phyloP scores from a whole-genome alignment of 2,888 invertebrate genomes.

The Nemotelus pantherinus region DNA sequence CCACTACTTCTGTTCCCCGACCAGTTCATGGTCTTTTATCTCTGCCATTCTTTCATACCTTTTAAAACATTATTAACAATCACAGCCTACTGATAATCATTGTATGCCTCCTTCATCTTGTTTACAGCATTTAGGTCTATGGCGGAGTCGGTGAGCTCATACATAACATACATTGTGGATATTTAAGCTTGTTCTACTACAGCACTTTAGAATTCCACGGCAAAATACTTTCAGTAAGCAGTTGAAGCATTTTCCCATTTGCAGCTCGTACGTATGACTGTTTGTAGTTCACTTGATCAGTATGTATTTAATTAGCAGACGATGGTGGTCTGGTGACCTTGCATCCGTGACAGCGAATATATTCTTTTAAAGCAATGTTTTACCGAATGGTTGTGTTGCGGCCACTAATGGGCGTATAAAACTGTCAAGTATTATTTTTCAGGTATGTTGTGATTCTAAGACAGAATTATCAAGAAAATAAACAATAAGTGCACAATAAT shows the following conservation, averaged over 20 bases:
- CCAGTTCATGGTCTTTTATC: slow-evolving; percentile 9
- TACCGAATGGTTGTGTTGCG: not conserved
- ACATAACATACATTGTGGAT: not conserved
- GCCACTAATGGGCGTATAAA: not conserved
- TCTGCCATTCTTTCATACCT: not conserved
- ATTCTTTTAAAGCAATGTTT: not conserved
- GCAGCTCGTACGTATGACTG: not conserved
- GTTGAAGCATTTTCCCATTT: not conserved
- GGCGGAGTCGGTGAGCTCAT: too few relatives aligned
- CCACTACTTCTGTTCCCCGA: not conserved
- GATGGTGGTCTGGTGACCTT: slow-evolving; percentile 20
- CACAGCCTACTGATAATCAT: not conserved
- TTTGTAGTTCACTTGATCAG: slow-evolving; percentile 33
- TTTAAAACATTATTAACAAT: not conserved
- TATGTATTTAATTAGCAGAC: slow-evolving; percentile 36
- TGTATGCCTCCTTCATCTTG: not conserved
- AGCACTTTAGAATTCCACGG: slow-evolving; percentile 31
- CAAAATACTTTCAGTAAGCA: slow-evolving; percentile 14
- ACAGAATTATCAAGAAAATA: too few relatives aligned
- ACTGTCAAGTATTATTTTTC: too few relatives aligned
- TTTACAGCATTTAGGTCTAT: too few relatives aligned
- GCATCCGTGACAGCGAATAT: slow-evolving; percentile 33
- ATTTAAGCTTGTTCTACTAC: not conserved
- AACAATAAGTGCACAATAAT: too few relatives aligned
- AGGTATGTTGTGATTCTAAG: too few relatives aligned